Evolutionary conservation across 2,888 invertebrate genomes (phyloP).

Genomic region (Coenonympha glycerion): DNA sequence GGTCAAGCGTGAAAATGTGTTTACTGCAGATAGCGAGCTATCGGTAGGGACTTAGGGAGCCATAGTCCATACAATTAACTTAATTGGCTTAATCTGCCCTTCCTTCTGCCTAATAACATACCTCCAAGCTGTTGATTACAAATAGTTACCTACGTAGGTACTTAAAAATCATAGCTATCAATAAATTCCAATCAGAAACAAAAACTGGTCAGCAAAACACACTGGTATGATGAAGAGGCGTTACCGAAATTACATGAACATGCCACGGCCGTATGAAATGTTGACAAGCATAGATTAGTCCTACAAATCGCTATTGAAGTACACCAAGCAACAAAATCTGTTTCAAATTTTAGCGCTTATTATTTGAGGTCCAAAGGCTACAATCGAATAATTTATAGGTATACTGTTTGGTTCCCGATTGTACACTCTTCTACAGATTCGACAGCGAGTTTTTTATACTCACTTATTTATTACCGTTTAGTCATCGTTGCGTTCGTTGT

Average conservation of each 20-base stretch:
- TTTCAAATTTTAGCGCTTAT: conserved; percentile 6
- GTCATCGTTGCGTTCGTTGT: conserved; percentile 50
- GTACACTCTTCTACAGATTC: conserved; percentile 26
- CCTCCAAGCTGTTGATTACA: conserved; percentile 1
- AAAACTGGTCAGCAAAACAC: conserved; percentile 38
- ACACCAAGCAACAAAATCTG: conserved; percentile 31
- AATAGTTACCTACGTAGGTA: neutral
- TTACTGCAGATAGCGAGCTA: no score
- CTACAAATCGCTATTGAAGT: conserved; percentile 27
- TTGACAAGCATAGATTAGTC: conserved; percentile 59
- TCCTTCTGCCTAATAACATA: conserved; percentile 1
- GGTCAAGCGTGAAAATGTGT: no score
- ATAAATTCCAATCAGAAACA: conserved; percentile 39
- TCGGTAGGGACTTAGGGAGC: no score
- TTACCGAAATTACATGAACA: conserved; percentile 52
- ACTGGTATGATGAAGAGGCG: conserved; percentile 51
- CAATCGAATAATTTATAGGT: neutral
- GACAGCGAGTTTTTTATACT: conserved; percentile 35
- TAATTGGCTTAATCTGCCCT: no score
- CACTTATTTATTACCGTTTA: conserved; percentile 63
- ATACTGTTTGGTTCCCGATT: neutral
- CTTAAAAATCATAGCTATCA: conserved; percentile 19
- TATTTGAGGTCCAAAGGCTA: neutral
- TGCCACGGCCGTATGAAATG: conserved; percentile 45
- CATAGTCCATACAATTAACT: no score